Percentiles rank a stretch among this genome's conserved stretches.
Evolutionary conservation across 2,888 invertebrate species (phyloP).

Genomic region (Eupithecia dodoneata): DNA sequence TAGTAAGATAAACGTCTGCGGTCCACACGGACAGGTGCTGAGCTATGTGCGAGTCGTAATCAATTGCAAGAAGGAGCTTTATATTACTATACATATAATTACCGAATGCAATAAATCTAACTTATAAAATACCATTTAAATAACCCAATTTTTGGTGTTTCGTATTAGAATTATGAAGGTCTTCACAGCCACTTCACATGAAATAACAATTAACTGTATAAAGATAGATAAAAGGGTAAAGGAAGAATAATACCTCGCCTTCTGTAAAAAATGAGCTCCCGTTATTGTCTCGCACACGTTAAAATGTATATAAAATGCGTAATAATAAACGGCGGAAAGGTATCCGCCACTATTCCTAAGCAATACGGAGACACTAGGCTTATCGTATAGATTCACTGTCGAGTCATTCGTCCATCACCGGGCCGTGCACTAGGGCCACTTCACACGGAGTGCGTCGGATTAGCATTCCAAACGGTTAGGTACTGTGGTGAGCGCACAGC

Average conservation of each 20-base stretch:
- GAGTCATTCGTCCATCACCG: slow-evolving; percentile 48
- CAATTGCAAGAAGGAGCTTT: slow-evolving; percentile 58
- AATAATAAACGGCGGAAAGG: slow-evolving; percentile 53
- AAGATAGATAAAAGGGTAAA: slow-evolving; percentile 55
- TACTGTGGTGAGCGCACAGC: slow-evolving; percentile 79
- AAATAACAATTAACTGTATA: slow-evolving; percentile 54
- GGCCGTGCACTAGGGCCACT: slow-evolving; percentile 60
- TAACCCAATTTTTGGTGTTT: slow-evolving; percentile 73
- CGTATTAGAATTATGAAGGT: slow-evolving; percentile 68
- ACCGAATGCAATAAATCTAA: slow-evolving; percentile 66
- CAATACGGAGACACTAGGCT: slow-evolving; percentile 45
- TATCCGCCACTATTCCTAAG: slow-evolving; percentile 54
- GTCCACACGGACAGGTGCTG: slow-evolving; percentile 75
- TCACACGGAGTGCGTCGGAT: slow-evolving; percentile 71
- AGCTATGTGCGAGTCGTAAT: slow-evolving; percentile 74
- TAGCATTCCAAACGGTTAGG: slow-evolving; percentile 79
- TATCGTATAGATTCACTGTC: slow-evolving; percentile 30
- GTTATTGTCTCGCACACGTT: slow-evolving; percentile 82
- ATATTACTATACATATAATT: slow-evolving; percentile 58
- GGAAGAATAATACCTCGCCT: slow-evolving; percentile 53
- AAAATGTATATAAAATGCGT: slow-evolving; percentile 60
- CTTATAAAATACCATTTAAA: slow-evolving; percentile 68
- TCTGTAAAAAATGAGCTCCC: slow-evolving; percentile 64
- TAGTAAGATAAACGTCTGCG: slow-evolving; percentile 71
- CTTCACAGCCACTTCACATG: slow-evolving; percentile 79